Percentiles rank a stretch among this genome's conserved stretches.
Conservation (phyloP, 2,888 invertebrate genomes). For the Arenicola marina region DNA sequence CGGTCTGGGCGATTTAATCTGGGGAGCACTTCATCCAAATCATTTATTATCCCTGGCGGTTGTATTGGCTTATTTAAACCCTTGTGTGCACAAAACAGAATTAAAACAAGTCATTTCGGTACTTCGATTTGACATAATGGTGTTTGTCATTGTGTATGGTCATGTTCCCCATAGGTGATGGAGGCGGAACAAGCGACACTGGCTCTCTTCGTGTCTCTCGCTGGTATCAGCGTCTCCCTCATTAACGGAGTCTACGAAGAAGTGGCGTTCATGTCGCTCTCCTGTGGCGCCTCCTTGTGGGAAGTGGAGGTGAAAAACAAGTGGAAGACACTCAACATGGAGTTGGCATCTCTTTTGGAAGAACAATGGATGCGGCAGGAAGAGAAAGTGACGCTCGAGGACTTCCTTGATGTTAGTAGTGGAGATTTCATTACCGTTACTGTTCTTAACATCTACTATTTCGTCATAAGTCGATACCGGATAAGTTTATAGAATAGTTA, state of each 20-base stretch:
- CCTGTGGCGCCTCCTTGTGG: slow-evolving; percentile 77
- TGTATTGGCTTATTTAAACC: too few relatives aligned
- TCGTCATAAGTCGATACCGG: too few relatives aligned
- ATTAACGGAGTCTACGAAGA: slow-evolving; percentile 66
- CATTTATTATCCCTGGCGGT: too few relatives aligned
- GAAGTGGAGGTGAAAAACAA: slow-evolving; percentile 78
- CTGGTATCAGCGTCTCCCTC: slow-evolving; percentile 70
- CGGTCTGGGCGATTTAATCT: too few relatives aligned
- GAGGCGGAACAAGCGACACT: slow-evolving; percentile 70
- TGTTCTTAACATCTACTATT: background rate
- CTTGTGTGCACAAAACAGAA: too few relatives aligned
- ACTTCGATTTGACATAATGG: too few relatives aligned
- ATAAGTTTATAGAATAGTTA: too few relatives aligned
- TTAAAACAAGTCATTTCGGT: too few relatives aligned
- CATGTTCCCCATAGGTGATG: too few relatives aligned
- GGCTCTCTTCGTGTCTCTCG: slow-evolving; percentile 73
- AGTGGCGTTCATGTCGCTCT: slow-evolving; percentile 71
- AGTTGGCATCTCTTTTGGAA: slow-evolving; percentile 80
- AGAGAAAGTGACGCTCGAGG: slow-evolving; percentile 73
- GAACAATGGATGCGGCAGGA: slow-evolving; percentile 75
- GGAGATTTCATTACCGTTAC: too few relatives aligned
- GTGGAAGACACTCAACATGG: slow-evolving; percentile 79
- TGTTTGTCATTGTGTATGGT: too few relatives aligned
- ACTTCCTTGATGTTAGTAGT: slow-evolving; percentile 72
- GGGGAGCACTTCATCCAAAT: too few relatives aligned